Conservation (phyloP, 2,888 invertebrate species). For the Harpagoxenus sublaevis region DNA sequence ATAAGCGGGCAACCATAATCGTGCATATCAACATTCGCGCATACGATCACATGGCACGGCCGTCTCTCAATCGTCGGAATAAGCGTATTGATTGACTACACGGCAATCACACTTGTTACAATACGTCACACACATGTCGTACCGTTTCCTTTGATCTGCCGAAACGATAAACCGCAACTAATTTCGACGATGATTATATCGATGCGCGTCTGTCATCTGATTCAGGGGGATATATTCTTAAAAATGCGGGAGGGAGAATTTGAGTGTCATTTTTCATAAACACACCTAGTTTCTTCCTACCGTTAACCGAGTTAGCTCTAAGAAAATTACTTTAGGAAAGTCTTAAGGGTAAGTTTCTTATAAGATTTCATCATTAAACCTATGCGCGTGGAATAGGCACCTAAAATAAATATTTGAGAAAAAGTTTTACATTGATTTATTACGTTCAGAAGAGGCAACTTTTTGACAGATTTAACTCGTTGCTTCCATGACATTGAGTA, state of each 20-base stretch:
- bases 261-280: not conserved
- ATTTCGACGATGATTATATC: constrained; percentile 29
- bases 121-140: not conserved
- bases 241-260: not conserved
- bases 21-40: not conserved
- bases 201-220: not conserved
- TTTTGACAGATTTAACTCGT: not conserved
- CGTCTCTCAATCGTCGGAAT: constrained; percentile 24
- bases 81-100: constrained; percentile 41
- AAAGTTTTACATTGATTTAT: constrained; percentile 13
- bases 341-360: not conserved
- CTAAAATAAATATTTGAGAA: not conserved
- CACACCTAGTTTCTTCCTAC: not conserved
- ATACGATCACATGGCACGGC: not conserved
- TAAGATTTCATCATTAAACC: not conserved
- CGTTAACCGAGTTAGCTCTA: not conserved
- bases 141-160: constrained; percentile 30
- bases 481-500: not conserved
- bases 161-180: constrained; percentile 21
- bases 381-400: not conserved
- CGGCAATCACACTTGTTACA: constrained; percentile 33
- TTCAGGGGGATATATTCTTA: not conserved
- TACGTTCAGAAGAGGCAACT: not conserved
- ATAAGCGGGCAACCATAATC: constrained; percentile 6
- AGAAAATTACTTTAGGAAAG: not conserved